phyloP scores from a whole-genome alignment of 2,113 vertebrate species.

The Aplodontia rufa region DNA sequence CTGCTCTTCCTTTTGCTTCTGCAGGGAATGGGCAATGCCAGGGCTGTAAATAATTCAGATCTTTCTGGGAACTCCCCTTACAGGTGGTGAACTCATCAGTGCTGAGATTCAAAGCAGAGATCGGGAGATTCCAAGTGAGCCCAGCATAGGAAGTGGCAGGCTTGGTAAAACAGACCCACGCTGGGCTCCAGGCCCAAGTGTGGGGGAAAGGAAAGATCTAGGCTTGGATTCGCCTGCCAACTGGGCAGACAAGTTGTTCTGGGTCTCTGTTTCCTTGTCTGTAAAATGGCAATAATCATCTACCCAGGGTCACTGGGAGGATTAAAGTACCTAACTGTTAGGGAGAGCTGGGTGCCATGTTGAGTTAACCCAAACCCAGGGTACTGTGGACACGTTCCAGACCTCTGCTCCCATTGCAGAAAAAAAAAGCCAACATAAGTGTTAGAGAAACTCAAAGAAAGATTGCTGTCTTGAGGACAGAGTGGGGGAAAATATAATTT shows the following conservation, averaged over 20 bases:
- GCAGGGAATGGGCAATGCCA: not conserved
- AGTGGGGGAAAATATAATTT: not conserved
- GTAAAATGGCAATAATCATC: not conserved
- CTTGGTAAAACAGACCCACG: not conserved
- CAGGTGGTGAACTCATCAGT: conserved; percentile 79
- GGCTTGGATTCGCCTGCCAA: not conserved
- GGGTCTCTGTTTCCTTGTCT: not conserved
- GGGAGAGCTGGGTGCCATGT: not conserved
- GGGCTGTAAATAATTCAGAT: not conserved
- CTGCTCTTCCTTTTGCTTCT: not conserved
- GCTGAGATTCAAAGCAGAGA: conserved; percentile 70
- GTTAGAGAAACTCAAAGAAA: not conserved
- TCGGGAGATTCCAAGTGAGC: conserved; percentile 82
- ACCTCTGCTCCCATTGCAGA: not conserved
- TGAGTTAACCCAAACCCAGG: not conserved
- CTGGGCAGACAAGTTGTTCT: not conserved
- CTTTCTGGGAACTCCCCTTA: conserved; percentile 14
- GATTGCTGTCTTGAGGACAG: not conserved
- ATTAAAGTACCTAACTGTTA: not conserved
- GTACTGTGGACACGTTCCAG: not conserved
- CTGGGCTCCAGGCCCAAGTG: not conserved
- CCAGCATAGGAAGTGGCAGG: not conserved
- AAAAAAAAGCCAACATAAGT: not conserved
- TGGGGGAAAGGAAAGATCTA: not conserved
- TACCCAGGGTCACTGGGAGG: not conserved